Conservation (phyloP, 2,797 vertebrate species). For the Spizella passerina region DNA sequence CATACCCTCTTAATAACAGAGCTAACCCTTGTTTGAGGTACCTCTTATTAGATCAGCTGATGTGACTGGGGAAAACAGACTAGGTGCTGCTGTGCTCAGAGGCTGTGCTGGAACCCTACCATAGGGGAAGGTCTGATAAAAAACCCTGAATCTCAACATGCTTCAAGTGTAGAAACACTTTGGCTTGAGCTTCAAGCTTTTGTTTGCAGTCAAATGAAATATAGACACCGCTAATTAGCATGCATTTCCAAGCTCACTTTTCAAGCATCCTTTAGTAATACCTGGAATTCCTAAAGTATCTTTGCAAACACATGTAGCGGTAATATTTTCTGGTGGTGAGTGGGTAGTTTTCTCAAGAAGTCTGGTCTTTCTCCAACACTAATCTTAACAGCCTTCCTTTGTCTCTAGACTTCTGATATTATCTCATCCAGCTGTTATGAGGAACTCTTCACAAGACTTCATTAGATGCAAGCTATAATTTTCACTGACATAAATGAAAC, state of each 20-base stretch:
- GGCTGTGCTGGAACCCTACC: not conserved
- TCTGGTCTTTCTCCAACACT: not conserved
- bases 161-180: not conserved
- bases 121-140: not conserved
- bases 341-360: not conserved
- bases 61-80: not conserved
- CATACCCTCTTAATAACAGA: not conserved
- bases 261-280: constrained; percentile 11
- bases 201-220: not conserved
- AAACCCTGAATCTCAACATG: not conserved
- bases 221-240: not conserved
- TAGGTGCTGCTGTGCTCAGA: not conserved
- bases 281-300: constrained; percentile 9
- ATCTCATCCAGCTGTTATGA: not conserved
- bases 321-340: not conserved
- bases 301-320: not conserved
- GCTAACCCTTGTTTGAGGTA: not conserved
- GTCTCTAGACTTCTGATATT: not conserved
- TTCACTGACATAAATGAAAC: not conserved
- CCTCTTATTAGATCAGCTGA: not conserved
- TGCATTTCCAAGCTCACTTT: not conserved
- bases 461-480: not conserved
- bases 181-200: not conserved
- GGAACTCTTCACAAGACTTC: not conserved
- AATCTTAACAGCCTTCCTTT: not conserved